These are phyloP conservation scores for Schizothorax lantsangensis DNA, from an alignment of 2,797 vertebrate genomes.

Conservation along the genomic window DNA sequence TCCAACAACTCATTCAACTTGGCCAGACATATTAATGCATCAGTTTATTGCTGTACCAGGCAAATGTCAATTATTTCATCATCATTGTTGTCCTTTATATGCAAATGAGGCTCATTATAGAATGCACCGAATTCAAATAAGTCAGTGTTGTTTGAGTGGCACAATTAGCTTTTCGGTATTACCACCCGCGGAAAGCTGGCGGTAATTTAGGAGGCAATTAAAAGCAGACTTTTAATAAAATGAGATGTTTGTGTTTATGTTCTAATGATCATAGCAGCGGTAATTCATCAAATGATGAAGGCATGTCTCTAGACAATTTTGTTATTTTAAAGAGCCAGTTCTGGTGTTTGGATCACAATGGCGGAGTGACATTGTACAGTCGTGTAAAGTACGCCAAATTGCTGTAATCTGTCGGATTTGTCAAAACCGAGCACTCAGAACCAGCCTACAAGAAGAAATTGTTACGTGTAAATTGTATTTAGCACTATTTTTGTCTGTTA, in stretches of 20 bases:
- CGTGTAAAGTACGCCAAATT: background rate
- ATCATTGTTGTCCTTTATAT: conserved; percentile 15
- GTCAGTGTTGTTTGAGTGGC: conserved; percentile 17
- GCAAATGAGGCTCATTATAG: conserved; percentile 23
- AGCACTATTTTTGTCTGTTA: background rate
- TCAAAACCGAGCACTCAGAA: background rate
- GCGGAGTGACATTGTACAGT: background rate
- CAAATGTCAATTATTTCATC: conserved; percentile 9
- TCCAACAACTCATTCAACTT: background rate
- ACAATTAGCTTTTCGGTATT: conserved; percentile 22
- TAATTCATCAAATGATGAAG: conserved; percentile 16
- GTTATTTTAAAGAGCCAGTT: conserved; percentile 6
- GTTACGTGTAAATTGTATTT: too few species aligned
- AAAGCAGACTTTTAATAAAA: conserved; percentile 34
- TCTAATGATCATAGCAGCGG: background rate
- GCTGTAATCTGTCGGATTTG: background rate
- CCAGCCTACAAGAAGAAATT: background rate
- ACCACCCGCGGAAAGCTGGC: conserved; percentile 16
- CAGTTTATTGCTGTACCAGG: background rate
- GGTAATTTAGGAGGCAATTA: conserved; percentile 34
- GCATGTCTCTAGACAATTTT: background rate
- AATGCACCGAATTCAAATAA: conserved; percentile 9
- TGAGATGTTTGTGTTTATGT: conserved; percentile 23
- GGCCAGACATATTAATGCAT: background rate
- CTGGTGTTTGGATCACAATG: background rate